Evolutionary conservation across 1,140 invertebrate species (phyloP), one percentile per base, ranked within the genome.

Genomic region (Trialeurodes vaporariorum): DNA sequence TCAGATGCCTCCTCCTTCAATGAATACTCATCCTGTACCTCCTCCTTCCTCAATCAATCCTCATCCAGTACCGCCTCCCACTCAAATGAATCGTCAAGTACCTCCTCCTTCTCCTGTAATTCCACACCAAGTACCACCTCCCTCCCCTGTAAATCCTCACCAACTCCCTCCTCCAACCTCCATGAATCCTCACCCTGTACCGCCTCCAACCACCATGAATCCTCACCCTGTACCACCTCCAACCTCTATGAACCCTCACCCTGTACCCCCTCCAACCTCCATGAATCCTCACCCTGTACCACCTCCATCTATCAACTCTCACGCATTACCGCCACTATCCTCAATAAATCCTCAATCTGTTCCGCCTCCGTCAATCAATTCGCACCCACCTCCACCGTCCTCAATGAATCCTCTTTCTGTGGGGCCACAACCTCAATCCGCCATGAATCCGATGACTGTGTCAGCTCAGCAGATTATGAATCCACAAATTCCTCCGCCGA

Each of bases 111-210:
- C 77, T 12, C 80, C 79, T 61, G 70, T 83, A 25, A 80, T 80
- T 66, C 79, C 81, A 9, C 79, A 81, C 17, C 81, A 79, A 71
- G 80, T 83, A 64, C 80, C 80, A 59, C 80, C 81, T 0, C 80
- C 82, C 2, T 77, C 74, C 27, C 73, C 76, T 2, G 70, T 77
- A 27, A 75, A 77, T 67, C 70, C 79, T 25, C 76, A 76, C 60
- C 74, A 76, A 69, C 77, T 79, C 25, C 78, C 76, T n/a, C 76
- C 74, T 59, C 77, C 76, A 9, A 76, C 77, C 69, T 77, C 76
- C 17, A 65, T 78, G 13, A 74, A 76, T 68, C 64, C 77, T 25
- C 69, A 76, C 63, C 70, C 72, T 63, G 77, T 78, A 25, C 78
- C 75, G n/a, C 77, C 76, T 22, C 76, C 76, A 22, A 69, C 70